Evolutionary conservation across 2,113 vertebrate species (phyloP).

Genomic region (Apistogramma diplotaenia): DNA sequence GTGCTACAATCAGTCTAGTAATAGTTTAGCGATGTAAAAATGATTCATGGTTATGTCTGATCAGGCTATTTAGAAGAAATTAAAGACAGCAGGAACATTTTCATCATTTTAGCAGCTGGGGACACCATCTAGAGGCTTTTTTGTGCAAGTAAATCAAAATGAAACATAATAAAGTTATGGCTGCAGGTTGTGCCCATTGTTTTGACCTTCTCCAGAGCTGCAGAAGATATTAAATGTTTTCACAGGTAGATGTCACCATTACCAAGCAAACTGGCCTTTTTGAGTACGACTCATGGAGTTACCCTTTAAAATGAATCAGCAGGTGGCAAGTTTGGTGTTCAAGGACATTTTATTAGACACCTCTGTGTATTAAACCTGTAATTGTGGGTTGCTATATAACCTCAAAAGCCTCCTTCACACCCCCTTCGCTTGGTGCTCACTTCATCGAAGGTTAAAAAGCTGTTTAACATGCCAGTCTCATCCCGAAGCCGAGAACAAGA

Average conservation of each 20-base stretch:
- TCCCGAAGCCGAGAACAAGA: background rate
- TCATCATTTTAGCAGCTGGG: background rate
- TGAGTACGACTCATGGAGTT: background rate
- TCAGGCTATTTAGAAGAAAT: background rate
- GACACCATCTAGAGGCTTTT: background rate
- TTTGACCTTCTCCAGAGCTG: background rate
- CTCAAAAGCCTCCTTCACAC: background rate
- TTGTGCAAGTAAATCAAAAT: background rate
- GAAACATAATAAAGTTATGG: background rate
- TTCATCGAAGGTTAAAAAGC: constrained; percentile 33
- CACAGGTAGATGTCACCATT: background rate
- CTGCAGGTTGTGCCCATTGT: background rate
- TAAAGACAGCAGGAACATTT: background rate
- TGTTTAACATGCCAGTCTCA: constrained; percentile 42
- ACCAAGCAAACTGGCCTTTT: background rate
- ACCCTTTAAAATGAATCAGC: background rate
- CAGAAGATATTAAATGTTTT: background rate
- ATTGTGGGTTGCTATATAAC: background rate
- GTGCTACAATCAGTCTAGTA: background rate
- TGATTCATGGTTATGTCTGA: constrained; percentile 30
- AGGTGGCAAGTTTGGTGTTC: background rate
- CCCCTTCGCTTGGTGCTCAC: rapidly evolving
- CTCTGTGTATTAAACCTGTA: background rate
- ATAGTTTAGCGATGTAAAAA: constrained; percentile 3
- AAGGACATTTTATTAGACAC: background rate